Evolutionary conservation across 1,140 invertebrate genomes (phyloP).

Genomic region (Listronotus oregonensis): DNA sequence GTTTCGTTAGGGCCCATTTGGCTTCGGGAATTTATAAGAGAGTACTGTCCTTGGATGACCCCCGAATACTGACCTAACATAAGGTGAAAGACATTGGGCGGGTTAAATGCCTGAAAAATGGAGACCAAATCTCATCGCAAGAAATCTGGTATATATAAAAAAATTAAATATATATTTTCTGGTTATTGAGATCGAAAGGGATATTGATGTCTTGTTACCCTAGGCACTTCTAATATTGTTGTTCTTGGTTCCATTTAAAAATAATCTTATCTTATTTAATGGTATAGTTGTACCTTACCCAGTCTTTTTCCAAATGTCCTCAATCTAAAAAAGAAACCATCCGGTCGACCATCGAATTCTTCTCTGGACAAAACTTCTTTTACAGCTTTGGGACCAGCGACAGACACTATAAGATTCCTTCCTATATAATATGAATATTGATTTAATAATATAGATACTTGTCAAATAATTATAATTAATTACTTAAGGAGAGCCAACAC

Average conservation of each 20-base stretch:
- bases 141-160: too few relatives aligned
- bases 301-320: slow-evolving; percentile 70
- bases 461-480: too few relatives aligned
- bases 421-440: slow-evolving; percentile 42
- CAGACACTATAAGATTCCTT: slow-evolving; percentile 63
- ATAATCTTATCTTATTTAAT: too few relatives aligned
- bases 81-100: slow-evolving; percentile 24
- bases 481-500: too few relatives aligned
- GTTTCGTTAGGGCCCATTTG: not conserved
- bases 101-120: too few relatives aligned
- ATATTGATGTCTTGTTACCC: too few relatives aligned
- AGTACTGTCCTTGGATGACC: slow-evolving; percentile 7
- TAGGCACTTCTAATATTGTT: too few relatives aligned
- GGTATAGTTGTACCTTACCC: slow-evolving; percentile 55
- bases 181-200: not conserved
- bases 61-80: slow-evolving; percentile 22
- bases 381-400: slow-evolving; percentile 64
- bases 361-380: slow-evolving; percentile 66
- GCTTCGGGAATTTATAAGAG: not conserved
- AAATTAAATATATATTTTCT: too few relatives aligned
- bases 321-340: slow-evolving; percentile 72
- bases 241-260: too few relatives aligned
- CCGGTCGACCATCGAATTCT: slow-evolving; percentile 73
- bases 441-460: not conserved
- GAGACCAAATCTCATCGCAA: too few relatives aligned